Percentiles rank a stretch among this genome's conserved stretches.
Conservation (phyloP, 2,113 vertebrate species). For the Stigmatopora nigra region DNA sequence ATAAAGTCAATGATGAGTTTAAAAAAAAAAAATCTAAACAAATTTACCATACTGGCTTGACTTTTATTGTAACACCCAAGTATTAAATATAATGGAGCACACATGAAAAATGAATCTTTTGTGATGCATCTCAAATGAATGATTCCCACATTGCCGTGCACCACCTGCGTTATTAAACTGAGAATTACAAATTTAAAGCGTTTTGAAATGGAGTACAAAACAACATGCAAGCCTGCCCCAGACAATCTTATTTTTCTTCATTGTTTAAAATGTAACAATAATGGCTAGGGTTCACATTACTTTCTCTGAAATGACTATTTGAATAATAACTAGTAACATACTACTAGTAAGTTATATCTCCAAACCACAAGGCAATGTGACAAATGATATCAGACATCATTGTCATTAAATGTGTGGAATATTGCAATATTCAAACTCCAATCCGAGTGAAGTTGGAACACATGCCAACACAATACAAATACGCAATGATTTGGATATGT, state of each 20-base stretch:
- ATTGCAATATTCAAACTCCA: too few relatives aligned
- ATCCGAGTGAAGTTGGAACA: too few relatives aligned
- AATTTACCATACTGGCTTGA: conserved; percentile 45
- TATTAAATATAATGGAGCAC: conserved; percentile 47
- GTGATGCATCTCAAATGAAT: conserved; percentile 57
- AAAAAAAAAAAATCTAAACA: conserved; percentile 22
- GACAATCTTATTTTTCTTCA: conserved; percentile 18
- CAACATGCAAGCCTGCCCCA: conserved; percentile 24
- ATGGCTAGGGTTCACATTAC: conserved; percentile 11
- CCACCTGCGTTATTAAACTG: conserved; percentile 55
- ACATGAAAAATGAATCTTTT: conserved; percentile 53
- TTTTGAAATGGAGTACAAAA: conserved; percentile 36
- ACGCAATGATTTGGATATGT: too few relatives aligned
- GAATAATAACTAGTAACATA: neutral
- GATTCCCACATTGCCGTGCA: conserved; percentile 37
- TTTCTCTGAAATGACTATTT: conserved; percentile 2
- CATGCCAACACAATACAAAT: too few relatives aligned
- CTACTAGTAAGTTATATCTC: neutral
- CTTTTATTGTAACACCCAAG: conserved; percentile 38
- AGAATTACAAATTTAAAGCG: conserved; percentile 53
- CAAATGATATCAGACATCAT: too few relatives aligned
- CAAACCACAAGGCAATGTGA: neutral
- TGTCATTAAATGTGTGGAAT: too few relatives aligned
- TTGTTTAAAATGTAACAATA: conserved; percentile 15
- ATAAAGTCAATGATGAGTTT: conserved; percentile 40